Percentiles rank a stretch among this genome's conserved stretches.
These are phyloP conservation scores for Matsumurasca onukii DNA, from an alignment of 1,140 invertebrate genomes.

Conservation along the genomic window DNA sequence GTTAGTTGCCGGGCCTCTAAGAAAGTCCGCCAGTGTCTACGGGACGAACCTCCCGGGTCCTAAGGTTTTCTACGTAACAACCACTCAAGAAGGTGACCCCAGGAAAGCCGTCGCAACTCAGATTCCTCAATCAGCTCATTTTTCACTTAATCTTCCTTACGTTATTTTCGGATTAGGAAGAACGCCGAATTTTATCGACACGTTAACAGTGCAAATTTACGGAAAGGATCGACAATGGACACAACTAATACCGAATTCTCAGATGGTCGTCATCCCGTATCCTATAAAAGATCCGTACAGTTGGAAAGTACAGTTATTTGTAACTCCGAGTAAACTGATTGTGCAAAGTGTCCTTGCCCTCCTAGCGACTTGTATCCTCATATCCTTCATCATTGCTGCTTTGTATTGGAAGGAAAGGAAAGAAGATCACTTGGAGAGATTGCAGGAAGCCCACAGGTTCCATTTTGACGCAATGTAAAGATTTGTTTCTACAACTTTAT, in stretches of 20 bases:
- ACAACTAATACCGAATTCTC: constrained; percentile 96
- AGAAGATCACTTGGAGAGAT: constrained; percentile 87
- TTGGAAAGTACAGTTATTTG: constrained; percentile 94
- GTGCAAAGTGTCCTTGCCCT: constrained; percentile 88
- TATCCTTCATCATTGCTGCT: constrained; percentile 80
- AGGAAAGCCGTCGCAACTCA: constrained; percentile 79
- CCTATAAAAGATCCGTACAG: constrained; percentile 71
- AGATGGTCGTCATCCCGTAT: constrained; percentile 93
- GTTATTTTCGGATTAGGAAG: constrained; percentile 93
- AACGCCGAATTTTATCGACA: constrained; percentile 97
- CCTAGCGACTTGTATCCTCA: constrained; percentile 81
- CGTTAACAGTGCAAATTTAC: constrained; percentile 78
- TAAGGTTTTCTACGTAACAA: constrained; percentile 82
- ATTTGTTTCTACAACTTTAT: background rate
- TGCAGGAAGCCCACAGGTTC: constrained; percentile 85
- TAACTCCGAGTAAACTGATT: constrained; percentile 94
- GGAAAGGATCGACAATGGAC: constrained; percentile 71
- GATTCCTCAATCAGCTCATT: constrained; percentile 89
- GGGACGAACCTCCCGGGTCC: constrained; percentile 89
- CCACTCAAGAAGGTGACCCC: constrained; percentile 75
- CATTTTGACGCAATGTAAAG: constrained; percentile 75
- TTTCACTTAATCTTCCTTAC: constrained; percentile 90
- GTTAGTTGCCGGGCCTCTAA: constrained; percentile 61
- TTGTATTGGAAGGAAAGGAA: constrained; percentile 92
- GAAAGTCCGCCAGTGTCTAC: constrained; percentile 75